Evolutionary conservation across 1,140 invertebrate genomes (phyloP), one percentile per base, ranked within the genome.

Genomic region (Drosophila nigromelanica): DNA sequence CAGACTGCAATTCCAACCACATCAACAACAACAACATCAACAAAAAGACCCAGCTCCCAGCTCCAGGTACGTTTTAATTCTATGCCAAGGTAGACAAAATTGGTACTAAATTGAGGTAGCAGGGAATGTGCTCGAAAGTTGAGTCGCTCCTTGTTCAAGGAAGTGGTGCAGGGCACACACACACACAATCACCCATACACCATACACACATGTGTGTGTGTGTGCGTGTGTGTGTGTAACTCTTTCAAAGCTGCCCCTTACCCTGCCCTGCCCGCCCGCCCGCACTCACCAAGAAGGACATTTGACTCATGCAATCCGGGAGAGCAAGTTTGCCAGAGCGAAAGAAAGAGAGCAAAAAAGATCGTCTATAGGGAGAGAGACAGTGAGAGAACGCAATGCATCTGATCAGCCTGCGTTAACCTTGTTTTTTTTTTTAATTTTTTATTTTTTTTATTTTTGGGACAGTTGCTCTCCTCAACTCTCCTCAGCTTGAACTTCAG

Each of bases 251-350:
- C 35, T 54, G 12, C 37, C 21, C 37, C 52, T 12, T 47, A 35
- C 7, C 45, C 8, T 15, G 35, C 11, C 18, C 33, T 8, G 7
- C 33, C 21, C 39, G 3, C 35, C 27, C 12, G 10, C n/a, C 8
- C n/a, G 33, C 14, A 24, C 10, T 3, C 3, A 7, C 4, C 43
- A 42, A 69, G 73, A 71, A 89, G 83, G 79, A 89, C 73, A 89
- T 82, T 89, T 89, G 68, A 74, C 54, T 77, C 70, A 39, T 58
- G 60, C 68, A 43, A 56, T 62, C 5, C 48, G 37, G 62, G 30
- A 67, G 64, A 60, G 64, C 63, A 50, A 61, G 52, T 39, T 55
- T 30, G 30, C 18, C 4, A 33, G 11, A 42, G 14, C 30, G 18
- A 15, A 30, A 11, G 48, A 45, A 18, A 30, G 27, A 43, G 24